These are phyloP conservation scores for Hermodice carunculata DNA, from an alignment of 2,888 invertebrate species.

Conservation along the genomic window DNA sequence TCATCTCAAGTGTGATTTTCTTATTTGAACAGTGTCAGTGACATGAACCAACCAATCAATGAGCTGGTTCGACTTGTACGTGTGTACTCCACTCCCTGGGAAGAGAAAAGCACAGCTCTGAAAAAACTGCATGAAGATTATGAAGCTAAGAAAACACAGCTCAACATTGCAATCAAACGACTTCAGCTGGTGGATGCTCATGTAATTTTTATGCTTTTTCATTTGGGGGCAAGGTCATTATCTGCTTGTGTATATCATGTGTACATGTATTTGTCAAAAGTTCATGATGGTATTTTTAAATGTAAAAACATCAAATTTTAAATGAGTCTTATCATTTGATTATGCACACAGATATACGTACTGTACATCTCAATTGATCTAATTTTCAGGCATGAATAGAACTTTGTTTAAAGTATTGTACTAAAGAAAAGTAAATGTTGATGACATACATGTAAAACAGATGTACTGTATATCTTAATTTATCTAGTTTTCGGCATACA, in stretches of 20 bases:
- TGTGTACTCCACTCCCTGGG: constrained; percentile 69
- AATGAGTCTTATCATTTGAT: not conserved
- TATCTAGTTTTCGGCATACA: no score
- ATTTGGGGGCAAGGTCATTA: not conserved
- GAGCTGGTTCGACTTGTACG: constrained; percentile 66
- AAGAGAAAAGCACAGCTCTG: constrained; percentile 66
- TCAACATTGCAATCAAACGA: constrained; percentile 66
- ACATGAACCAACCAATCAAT: constrained; percentile 64
- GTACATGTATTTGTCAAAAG: not conserved
- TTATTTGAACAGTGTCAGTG: constrained; percentile 66
- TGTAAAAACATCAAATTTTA: not conserved
- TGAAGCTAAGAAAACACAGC: constrained; percentile 66
- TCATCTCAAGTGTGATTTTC: no score
- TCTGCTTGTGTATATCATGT: not conserved
- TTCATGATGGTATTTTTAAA: not conserved
- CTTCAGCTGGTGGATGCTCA: constrained; percentile 67
- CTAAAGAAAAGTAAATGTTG: no score
- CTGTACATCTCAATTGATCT: no score
- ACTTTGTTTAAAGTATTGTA: no score
- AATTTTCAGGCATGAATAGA: no score
- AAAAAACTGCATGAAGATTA: constrained; percentile 68
- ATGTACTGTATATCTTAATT: no score
- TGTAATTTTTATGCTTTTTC: constrained; percentile 45
- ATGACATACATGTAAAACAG: no score
- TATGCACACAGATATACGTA: no score